These are phyloP conservation scores for Xylocampa areola DNA, from an alignment of 2,888 invertebrate genomes.

Conservation along the genomic window DNA sequence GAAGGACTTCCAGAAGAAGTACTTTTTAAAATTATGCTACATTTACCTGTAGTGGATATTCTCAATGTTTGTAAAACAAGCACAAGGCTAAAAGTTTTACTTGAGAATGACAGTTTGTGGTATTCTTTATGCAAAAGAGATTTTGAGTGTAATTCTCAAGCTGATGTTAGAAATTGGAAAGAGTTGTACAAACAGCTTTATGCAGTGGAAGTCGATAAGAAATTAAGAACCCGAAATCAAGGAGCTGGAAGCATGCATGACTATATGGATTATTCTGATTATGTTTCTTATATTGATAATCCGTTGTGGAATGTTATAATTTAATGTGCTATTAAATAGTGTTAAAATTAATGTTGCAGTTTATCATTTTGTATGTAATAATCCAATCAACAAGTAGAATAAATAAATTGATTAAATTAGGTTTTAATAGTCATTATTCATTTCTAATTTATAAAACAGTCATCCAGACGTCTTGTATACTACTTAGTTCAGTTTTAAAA, in stretches of 20 bases:
- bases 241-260: constrained; percentile 74
- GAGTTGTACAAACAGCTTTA: constrained; percentile 70
- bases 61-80: constrained; percentile 76
- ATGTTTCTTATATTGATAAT: constrained; percentile 79
- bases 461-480: not conserved
- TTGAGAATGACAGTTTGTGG: constrained; percentile 77
- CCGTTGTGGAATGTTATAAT: constrained; percentile 77
- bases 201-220: constrained; percentile 58
- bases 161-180: constrained; percentile 70
- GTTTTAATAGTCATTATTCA: constrained; percentile 5
- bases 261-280: constrained; percentile 78
- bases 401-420: constrained; percentile 32
- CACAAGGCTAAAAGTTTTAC: constrained; percentile 68
- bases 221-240: constrained; percentile 41
- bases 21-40: constrained; percentile 72
- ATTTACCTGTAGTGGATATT: constrained; percentile 71
- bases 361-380: constrained; percentile 19
- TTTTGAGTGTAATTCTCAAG: constrained; percentile 59
- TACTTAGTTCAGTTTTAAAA: not conserved
- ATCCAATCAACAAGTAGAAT: constrained; percentile 20
- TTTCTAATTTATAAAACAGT: not conserved
- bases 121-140: constrained; percentile 78
- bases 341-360: constrained; percentile 11
- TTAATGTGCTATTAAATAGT: constrained; percentile 22
- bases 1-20: constrained; percentile 84